A percentile compares a stretch with the other conserved stretches of the same genome.
phyloP scores from a whole-genome alignment of 1,140 invertebrate species.

The Euura saliciscinereae region DNA sequence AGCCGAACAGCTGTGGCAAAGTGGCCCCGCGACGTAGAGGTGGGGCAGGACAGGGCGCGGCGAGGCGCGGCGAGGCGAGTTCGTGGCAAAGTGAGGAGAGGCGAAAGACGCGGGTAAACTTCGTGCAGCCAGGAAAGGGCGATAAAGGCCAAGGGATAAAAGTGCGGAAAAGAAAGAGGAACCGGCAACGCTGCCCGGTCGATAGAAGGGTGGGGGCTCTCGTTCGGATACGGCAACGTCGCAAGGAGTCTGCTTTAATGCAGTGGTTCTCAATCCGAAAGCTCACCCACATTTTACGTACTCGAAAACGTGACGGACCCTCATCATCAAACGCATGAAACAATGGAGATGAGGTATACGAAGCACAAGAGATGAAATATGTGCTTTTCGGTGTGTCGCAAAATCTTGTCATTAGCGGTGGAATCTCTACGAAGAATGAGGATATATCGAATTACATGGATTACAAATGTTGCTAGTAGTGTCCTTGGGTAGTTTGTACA shows the following conservation, averaged over 20 bases:
- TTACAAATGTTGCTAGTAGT: no score
- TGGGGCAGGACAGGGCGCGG: slow-evolving; percentile 19
- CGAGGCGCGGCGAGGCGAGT: slow-evolving; percentile 16
- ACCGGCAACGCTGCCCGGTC: slow-evolving; percentile 55
- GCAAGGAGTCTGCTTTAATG: slow-evolving; percentile 57
- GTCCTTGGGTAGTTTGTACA: no score
- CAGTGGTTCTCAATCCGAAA: slow-evolving; percentile 48
- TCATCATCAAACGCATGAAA: slow-evolving; percentile 13
- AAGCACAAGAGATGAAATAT: no score
- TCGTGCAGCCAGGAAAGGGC: slow-evolving; percentile 23
- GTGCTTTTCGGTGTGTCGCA: no score
- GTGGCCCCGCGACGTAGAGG: slow-evolving; percentile 10
- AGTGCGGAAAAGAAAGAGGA: slow-evolving; percentile 44
- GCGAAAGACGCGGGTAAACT: slow-evolving; percentile 19
- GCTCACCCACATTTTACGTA: no score
- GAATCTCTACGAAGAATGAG: no score
- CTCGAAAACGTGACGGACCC: not conserved
- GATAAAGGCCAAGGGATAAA: slow-evolving; percentile 53
- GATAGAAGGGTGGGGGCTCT: slow-evolving; percentile 53
- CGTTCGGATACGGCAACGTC: slow-evolving; percentile 44
- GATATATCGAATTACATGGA: no score
- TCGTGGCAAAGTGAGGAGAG: slow-evolving; percentile 25
- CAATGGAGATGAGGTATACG: not conserved
- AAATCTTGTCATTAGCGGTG: no score
- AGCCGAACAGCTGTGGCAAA: slow-evolving; percentile 16